Conservation (phyloP, 92 coral and sea anemone genomes). For the Pocillopora meandrina region DNA sequence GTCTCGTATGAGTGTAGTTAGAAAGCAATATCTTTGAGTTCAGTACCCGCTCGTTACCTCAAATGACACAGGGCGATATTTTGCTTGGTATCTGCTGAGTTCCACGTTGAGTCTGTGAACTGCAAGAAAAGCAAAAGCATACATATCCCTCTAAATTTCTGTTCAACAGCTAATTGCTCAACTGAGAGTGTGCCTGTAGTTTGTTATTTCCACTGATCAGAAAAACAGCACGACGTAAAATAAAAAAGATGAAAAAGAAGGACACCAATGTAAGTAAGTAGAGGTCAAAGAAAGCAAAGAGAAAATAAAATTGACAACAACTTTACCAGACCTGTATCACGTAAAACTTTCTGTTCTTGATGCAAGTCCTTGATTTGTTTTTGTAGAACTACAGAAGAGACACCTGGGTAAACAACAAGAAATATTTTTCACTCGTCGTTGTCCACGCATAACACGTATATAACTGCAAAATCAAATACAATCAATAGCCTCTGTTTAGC, state of each 20-base stretch:
- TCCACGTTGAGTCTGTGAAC: slow-evolving; percentile 97
- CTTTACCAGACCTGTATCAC: slow-evolving; percentile 67
- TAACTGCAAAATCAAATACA: too few species aligned
- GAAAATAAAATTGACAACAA: neutral
- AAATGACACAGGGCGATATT: slow-evolving; percentile 77
- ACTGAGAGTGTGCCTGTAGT: neutral
- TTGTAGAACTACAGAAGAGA: slow-evolving; percentile 76
- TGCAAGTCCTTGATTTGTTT: slow-evolving; percentile 86
- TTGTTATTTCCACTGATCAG: neutral
- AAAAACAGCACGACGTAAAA: neutral
- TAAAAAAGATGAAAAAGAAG: neutral
- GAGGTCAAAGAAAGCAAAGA: neutral
- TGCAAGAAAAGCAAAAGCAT: neutral
- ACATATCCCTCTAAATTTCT: neutral
- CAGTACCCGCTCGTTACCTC: slow-evolving; percentile 63
- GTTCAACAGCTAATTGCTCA: neutral
- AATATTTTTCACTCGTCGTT: neutral
- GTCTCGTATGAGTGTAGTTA: too few species aligned
- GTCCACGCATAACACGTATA: too few species aligned
- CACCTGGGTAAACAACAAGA: slow-evolving; percentile 30
- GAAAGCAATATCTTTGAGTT: neutral
- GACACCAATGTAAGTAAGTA: too few species aligned
- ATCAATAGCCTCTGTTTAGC: too few species aligned
- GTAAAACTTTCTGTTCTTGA: slow-evolving; percentile 77
- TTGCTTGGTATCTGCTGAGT: slow-evolving; percentile 93